Percentiles rank a stretch among this genome's conserved stretches.
These are phyloP conservation scores for Drosophila equinoxialis DNA, from an alignment of 1,140 invertebrate species.

Conservation along the genomic window DNA sequence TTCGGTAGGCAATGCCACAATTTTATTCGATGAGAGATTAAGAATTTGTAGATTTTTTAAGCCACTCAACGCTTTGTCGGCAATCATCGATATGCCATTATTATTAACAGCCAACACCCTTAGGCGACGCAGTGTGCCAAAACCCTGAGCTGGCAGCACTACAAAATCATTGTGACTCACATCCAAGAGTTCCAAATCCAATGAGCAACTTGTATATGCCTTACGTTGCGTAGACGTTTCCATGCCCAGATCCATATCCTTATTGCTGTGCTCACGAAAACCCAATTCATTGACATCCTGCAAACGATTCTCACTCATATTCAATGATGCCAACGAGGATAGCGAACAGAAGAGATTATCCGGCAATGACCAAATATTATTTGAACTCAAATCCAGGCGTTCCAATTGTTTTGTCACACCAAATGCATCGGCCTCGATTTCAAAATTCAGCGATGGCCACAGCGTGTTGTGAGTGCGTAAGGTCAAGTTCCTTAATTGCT, in stretches of 20 bases:
- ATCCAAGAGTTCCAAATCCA: slow-evolving; percentile 92
- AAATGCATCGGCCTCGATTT: slow-evolving; percentile 90
- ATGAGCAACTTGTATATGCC: slow-evolving; percentile 85
- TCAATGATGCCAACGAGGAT: slow-evolving; percentile 89
- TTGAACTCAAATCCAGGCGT: slow-evolving; percentile 92
- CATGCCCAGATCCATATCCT: slow-evolving; percentile 36
- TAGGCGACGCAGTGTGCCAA: slow-evolving; percentile 89
- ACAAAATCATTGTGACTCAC: slow-evolving; percentile 93
- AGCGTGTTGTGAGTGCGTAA: slow-evolving; percentile 91
- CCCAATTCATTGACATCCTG: slow-evolving; percentile 92
- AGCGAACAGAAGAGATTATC: slow-evolving; percentile 92
- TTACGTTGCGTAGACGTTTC: slow-evolving; percentile 59
- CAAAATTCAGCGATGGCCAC: slow-evolving; percentile 90
- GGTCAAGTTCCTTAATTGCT: slow-evolving; percentile 91
- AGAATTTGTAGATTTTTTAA: slow-evolving; percentile 91
- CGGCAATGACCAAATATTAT: slow-evolving; percentile 94
- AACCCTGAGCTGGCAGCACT: slow-evolving; percentile 90
- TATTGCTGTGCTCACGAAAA: slow-evolving; percentile 86
- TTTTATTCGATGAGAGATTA: slow-evolving; percentile 93
- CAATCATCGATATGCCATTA: slow-evolving; percentile 93
- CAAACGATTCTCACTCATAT: slow-evolving; percentile 92
- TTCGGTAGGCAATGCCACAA: slow-evolving; percentile 92
- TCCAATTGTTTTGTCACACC: slow-evolving; percentile 88
- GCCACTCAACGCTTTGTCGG: slow-evolving; percentile 90
- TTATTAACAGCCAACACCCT: slow-evolving; percentile 90